phyloP scores from a whole-genome alignment of 2,888 invertebrate genomes.

The Linhomoeus sp. region DNA sequence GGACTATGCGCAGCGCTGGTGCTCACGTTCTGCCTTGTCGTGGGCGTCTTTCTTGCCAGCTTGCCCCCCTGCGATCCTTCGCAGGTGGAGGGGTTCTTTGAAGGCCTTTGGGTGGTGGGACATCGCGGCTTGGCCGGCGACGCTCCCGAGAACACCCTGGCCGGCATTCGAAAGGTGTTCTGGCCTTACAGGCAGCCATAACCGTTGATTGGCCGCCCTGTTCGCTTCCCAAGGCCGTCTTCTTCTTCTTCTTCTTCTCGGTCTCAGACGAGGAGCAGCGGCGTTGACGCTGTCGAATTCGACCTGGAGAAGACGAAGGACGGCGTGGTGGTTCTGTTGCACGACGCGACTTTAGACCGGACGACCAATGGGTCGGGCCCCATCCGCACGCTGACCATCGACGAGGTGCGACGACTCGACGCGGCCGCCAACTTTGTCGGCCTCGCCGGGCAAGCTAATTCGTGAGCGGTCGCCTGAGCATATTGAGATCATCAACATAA shows the following conservation, averaged over 20 bases:
- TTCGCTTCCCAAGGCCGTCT: too few relatives aligned
- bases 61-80: background rate
- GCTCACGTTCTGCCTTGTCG: background rate
- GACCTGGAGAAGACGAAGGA: slow-evolving; percentile 54
- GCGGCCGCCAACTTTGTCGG: slow-evolving; percentile 38
- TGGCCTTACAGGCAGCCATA: too few relatives aligned
- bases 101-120: slow-evolving; percentile 38
- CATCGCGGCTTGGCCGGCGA: slow-evolving; percentile 55
- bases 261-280: slow-evolving; percentile 50
- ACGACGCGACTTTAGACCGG: slow-evolving; percentile 50
- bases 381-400: slow-evolving; percentile 28
- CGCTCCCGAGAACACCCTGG: slow-evolving; percentile 57
- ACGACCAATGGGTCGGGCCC: slow-evolving; percentile 38
- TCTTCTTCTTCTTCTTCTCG: too few relatives aligned
- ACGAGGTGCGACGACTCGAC: slow-evolving; percentile 43
- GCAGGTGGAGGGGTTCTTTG: background rate
- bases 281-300: slow-evolving; percentile 53
- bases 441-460: too few relatives aligned
- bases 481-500: too few relatives aligned
- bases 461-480: background rate
- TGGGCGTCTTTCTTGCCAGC: background rate
- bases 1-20: too few relatives aligned
- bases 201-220: too few relatives aligned
- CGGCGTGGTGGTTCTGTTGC: slow-evolving; percentile 51
- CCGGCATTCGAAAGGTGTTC: slow-evolving; percentile 43